phyloP scores from a whole-genome alignment of 2,797 vertebrate genomes.

The Loris lydekkerianus region DNA sequence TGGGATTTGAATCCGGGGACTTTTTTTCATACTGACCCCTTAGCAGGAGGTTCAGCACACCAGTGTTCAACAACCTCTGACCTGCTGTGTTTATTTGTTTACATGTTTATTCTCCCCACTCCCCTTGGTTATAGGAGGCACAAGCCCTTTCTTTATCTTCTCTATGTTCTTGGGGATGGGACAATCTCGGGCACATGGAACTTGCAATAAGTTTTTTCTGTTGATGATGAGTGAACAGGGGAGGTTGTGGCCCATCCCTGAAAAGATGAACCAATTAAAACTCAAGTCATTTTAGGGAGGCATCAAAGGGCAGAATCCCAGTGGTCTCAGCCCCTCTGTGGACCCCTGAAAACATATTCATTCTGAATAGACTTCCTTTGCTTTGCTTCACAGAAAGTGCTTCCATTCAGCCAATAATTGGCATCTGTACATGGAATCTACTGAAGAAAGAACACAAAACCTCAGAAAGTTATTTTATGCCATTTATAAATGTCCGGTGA shows the following conservation, averaged over 20 bases:
- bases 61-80: not conserved
- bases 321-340: fast-evolving
- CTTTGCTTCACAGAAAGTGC: not conserved
- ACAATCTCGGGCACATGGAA: fast-evolving
- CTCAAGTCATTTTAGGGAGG: not conserved
- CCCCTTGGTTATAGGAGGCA: too few species aligned
- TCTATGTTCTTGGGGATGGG: not conserved
- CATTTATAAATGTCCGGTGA: constrained; percentile 84
- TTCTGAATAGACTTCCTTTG: not conserved
- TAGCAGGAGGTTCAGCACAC: not conserved
- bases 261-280: not conserved
- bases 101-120: not conserved
- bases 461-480: constrained; percentile 63
- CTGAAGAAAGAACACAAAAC: constrained; percentile 74
- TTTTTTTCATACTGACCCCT: not conserved
- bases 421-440: constrained; percentile 72
- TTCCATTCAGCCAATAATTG: constrained; percentile 75
- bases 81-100: not conserved
- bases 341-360: not conserved
- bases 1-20: not conserved
- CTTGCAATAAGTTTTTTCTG: not conserved
- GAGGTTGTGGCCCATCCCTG: not conserved
- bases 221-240: not conserved
- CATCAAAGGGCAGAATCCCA: too few species aligned
- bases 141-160: not conserved